Percentiles rank a stretch among this genome's conserved stretches.
Evolutionary conservation across 1,140 invertebrate genomes (phyloP).

Genomic region (Goniozus legneri): DNA sequence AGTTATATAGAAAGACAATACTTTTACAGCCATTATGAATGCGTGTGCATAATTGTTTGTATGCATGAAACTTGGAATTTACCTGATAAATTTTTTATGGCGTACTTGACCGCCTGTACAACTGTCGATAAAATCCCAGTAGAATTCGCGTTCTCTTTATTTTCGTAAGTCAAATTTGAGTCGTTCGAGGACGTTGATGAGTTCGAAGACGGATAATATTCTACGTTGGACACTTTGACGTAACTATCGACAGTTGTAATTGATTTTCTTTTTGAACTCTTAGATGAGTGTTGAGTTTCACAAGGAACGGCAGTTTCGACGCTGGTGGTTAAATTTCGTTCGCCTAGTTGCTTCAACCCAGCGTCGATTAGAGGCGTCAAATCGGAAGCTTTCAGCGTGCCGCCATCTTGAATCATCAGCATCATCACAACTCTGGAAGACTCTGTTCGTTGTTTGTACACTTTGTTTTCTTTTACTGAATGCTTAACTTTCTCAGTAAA

Average conservation of each 20-base stretch:
- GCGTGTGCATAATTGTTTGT: background rate
- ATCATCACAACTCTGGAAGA: conserved; percentile 40
- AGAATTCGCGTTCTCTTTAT: background rate
- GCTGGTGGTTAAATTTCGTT: no score
- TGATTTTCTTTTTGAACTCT: conserved; percentile 1
- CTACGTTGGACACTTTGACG: conserved; percentile 11
- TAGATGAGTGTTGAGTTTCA: no score
- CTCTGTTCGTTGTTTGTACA: background rate
- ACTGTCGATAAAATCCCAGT: conserved; percentile 34
- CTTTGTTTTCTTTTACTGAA: no score
- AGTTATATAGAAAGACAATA: no score
- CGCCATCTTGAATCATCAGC: conserved; percentile 32
- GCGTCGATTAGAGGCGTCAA: conserved; percentile 36
- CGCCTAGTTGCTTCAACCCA: conserved; percentile 35
- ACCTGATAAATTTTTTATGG: conserved; percentile 39
- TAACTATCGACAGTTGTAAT: conserved; percentile 21
- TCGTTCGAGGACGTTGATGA: background rate
- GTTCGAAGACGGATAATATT: conserved; percentile 8
- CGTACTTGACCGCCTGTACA: conserved; percentile 34
- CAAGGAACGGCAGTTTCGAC: no score
- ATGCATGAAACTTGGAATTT: conserved; percentile 1
- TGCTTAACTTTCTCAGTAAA: no score
- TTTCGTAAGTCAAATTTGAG: background rate
- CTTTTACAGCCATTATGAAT: no score
- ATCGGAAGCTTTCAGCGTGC: no score